phyloP scores from a whole-genome alignment of 1,140 invertebrate species.

The Bombus cullumanus region DNA sequence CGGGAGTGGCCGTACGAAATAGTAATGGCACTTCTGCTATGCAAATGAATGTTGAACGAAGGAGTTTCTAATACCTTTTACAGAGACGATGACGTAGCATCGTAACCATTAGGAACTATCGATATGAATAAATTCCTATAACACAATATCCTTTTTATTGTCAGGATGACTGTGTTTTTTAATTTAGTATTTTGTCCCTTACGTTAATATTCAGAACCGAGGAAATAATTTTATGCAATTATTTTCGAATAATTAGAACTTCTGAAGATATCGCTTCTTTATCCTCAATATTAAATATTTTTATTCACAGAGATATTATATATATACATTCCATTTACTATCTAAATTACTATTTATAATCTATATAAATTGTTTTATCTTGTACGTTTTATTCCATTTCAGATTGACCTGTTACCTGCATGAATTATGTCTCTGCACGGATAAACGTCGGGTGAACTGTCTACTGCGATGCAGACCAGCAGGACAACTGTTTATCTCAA shows the following conservation, averaged over 20 bases:
- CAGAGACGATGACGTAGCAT: not conserved
- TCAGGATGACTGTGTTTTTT: not conserved
- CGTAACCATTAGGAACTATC: not conserved
- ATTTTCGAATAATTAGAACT: not conserved
- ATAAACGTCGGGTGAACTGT: not conserved
- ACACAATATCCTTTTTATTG: not conserved
- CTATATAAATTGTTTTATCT: not conserved
- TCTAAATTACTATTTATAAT: no score
- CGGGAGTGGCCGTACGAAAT: not conserved
- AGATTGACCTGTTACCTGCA: not conserved
- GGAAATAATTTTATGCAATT: not conserved
- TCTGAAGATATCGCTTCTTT: no score
- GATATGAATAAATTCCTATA: not conserved
- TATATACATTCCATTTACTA: not conserved
- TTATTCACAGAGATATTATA: not conserved
- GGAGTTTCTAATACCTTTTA: not conserved
- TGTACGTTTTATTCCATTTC: not conserved
- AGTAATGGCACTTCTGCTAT: not conserved
- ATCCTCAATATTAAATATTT: not conserved
- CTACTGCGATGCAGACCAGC: not conserved
- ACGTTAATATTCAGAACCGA: not conserved
- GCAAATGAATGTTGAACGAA: not conserved
- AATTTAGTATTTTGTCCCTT: not conserved
- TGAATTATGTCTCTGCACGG: not conserved
- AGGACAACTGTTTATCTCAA: not conserved